Evolutionary conservation across 1,140 invertebrate genomes (phyloP), one percentile per base, ranked within the genome.

Genomic region (Megalonaias nervosa): DNA sequence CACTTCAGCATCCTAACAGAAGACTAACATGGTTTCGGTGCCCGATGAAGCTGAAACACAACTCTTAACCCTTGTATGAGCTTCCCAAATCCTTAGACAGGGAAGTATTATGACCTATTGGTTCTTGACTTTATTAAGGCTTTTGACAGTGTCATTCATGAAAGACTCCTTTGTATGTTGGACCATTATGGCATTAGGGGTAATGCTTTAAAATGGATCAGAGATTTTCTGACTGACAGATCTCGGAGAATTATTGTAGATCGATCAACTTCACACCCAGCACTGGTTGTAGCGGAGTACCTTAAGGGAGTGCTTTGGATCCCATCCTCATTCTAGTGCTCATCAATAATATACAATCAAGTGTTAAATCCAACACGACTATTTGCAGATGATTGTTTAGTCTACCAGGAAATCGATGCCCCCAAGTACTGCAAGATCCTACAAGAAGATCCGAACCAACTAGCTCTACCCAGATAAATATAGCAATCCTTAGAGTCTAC

Each of bases 331-430:
- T 64, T 64, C 23, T 64, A 23, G 23, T 67, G 70, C 56, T 26
- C 48, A 38, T 31, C 48, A 14, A 21, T 61, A 17, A 16, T 57
- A 57, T 80, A 2, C 77, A 77, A n/a, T 75, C 76, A 3, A 19
- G 48, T 56, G 81, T 82, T 1, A 80, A 75, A 59, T 80, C 76
- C 23, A 21, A 31, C 56, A 69, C 71, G 74, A 17, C 71, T 81
- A 48, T 81, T 81, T 64, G 77, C 80, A 19, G 75, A 82, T 55
- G 75, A 81, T 65, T 82, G 77, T 66, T 62, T 84, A 0, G 69
- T 84, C 1, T 82, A 77, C n/a, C 59, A 64, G 12, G 59, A 48
- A 14, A 77, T 80, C 4, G 75, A 67, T 57, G 65, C 6, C 4
- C 13, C 31, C 14, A 66, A 74, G 19, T 75, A 84, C 71, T 79